These are phyloP conservation scores for Poeciliopsis prolifica DNA, from an alignment of 2,113 vertebrate genomes.

Conservation along the genomic window DNA sequence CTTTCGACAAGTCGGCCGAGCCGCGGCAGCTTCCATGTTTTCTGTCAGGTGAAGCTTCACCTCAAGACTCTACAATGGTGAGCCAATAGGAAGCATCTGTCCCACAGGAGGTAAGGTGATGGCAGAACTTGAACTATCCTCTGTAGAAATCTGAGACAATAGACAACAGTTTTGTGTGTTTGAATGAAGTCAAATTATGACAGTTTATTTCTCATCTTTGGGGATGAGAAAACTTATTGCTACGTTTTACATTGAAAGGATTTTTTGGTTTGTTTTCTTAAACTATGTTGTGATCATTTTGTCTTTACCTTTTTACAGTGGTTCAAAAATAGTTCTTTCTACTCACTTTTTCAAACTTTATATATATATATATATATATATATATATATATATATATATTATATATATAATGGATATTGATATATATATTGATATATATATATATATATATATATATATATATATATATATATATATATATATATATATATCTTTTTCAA, in stretches of 20 bases:
- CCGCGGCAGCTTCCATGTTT: conserved; percentile 37
- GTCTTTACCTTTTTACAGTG: neutral
- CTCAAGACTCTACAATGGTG: conserved; percentile 6
- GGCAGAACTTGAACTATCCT: conserved; percentile 23
- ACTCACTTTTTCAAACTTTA: no score
- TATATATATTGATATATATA: no score
- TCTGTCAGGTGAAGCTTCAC: conserved; percentile 37
- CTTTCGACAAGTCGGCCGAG: conserved; percentile 41
- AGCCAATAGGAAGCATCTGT: conserved; percentile 14
- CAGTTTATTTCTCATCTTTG: neutral
- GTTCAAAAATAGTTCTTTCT: neutral
- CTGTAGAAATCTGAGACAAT: conserved; percentile 1
- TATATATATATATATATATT: no score
- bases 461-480: no score
- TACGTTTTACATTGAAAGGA: conserved; percentile 2
- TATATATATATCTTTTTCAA: no score
- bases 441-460: no score
- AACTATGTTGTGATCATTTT: neutral
- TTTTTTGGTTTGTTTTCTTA: neutral
- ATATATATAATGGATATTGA: no score
- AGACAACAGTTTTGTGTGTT: no score
- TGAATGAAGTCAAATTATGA: neutral
- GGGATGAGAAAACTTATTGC: neutral
- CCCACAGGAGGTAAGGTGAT: conserved; percentile 59
- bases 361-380: no score